Conservation (phyloP, 2,888 invertebrate genomes). For the Morpho deidamia region DNA sequence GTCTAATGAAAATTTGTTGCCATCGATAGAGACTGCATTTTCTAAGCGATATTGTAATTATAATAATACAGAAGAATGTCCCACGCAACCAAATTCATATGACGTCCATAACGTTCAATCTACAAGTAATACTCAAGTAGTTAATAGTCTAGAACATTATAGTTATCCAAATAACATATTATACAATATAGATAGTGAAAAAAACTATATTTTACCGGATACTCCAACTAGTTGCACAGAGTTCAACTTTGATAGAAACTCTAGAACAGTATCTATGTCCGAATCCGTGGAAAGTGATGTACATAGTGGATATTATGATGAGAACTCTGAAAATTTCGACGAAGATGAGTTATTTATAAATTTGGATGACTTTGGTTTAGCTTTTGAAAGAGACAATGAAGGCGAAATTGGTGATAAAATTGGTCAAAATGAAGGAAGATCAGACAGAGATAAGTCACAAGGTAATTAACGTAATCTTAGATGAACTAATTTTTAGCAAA, state of each 20-base stretch:
- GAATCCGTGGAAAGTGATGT: slow-evolving; percentile 69
- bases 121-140: slow-evolving; percentile 31
- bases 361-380: slow-evolving; percentile 65
- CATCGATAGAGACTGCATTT: slow-evolving; percentile 67
- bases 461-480: slow-evolving; percentile 34
- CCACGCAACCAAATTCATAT: slow-evolving; percentile 27
- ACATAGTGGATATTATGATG: slow-evolving; percentile 65
- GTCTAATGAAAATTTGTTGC: slow-evolving; percentile 51
- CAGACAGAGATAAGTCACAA: slow-evolving; percentile 52
- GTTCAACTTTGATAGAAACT: slow-evolving; percentile 55
- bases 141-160: slow-evolving; percentile 63
- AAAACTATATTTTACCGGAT: slow-evolving; percentile 57
- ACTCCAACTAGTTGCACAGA: slow-evolving; percentile 67
- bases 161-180: slow-evolving; percentile 70
- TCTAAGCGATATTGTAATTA: slow-evolving; percentile 59
- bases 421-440: slow-evolving; percentile 36
- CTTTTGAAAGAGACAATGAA: slow-evolving; percentile 52
- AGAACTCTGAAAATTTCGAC: slow-evolving; percentile 63
- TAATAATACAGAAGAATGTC: slow-evolving; percentile 38
- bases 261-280: slow-evolving; percentile 58
- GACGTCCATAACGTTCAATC: slow-evolving; percentile 28
- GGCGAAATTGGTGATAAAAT: slow-evolving; percentile 31
- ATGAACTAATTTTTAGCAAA: no score
- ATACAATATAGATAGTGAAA: slow-evolving; percentile 56
- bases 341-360: slow-evolving; percentile 70